Evolutionary conservation across 2,888 invertebrate species (phyloP).

Genomic region (Dicranocentrus wangi): DNA sequence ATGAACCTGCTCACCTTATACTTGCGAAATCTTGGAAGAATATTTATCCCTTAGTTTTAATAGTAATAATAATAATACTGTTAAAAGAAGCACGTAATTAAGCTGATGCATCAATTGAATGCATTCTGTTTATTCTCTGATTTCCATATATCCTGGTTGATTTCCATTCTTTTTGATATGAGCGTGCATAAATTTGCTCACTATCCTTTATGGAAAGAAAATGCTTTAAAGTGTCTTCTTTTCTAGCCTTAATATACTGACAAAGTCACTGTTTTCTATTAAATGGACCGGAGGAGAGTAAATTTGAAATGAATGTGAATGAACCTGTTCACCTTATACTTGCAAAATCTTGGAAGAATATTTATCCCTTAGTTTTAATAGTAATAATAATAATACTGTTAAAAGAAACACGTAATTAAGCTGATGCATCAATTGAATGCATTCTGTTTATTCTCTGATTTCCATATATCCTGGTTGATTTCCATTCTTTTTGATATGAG

Average conservation of each 20-base stretch:
- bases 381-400: slow-evolving; percentile 25
- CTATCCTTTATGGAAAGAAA: slow-evolving; percentile 33
- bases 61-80: slow-evolving; percentile 23
- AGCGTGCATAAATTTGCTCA: slow-evolving; percentile 51
- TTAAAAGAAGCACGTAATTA: slow-evolving; percentile 28
- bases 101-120: slow-evolving; percentile 1
- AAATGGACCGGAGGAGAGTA: background rate
- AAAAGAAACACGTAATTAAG: slow-evolving; percentile 28
- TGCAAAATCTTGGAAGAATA: background rate
- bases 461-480: slow-evolving; percentile 10
- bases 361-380: slow-evolving; percentile 2
- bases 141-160: background rate
- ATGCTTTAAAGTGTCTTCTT: slow-evolving; percentile 19
- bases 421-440: background rate
- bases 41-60: slow-evolving; percentile 1
- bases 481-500: too few species aligned
- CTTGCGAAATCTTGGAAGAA: background rate
- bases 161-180: slow-evolving; percentile 38
- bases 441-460: background rate
- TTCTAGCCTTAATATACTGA: background rate
- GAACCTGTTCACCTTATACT: background rate
- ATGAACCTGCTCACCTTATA: background rate
- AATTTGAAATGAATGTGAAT: background rate
- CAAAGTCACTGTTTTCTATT: background rate
- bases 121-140: background rate